Base-by-base conservation (phyloP, 2,888 invertebrate species). In the Sinopyrophorus schimmeli region DNA sequence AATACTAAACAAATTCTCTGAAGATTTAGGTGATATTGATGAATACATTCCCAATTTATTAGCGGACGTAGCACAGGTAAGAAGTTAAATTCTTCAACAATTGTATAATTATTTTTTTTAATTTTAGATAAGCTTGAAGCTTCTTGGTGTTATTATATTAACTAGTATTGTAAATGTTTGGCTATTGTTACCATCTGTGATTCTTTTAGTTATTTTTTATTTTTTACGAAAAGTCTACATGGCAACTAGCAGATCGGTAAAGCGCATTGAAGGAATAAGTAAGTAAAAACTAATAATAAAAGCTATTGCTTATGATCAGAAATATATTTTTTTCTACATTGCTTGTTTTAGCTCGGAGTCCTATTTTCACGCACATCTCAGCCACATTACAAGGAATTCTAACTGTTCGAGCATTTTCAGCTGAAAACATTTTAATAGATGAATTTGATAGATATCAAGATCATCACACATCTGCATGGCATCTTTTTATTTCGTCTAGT, bases 1-100 rank as follows among this genome's bases (percentile, higher is more conserved):
- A 26, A 80, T 87, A 52, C 71, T 87, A 23, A 87, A 87, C 69
- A 74, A 87, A 32, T 86, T 87, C 67, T 82, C 86, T 2, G 87
- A 86, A 65, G 87, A 87, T 66, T 20, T 49, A 17, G 32, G 43
- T 23, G 43, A 32, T 15, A 32, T 49, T 5, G 49, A 49, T 17
- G 38, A 43, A 4, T 39, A 39, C 10, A 34, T 43, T 10, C 43
- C 49, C 10, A 21, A n/a, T 9, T 5, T 44, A 16, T 17, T 49
- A 20, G 34, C 7, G 2, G 32, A 49, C 14, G 43, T 43, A 4
- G 14, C 35, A 79, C 84, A 68, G 84, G 79, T 5, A 76, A 82
- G 1, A 72, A 28, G 43, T 12, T 27, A 27, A 32, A 9, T 2
- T 16, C 44, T n/a, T 28, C 4, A 42, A 26, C n/a, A 18, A 15